Base-by-base conservation (phyloP, 23 tunicate genomes). In the Trididemnum clinides region DNA sequence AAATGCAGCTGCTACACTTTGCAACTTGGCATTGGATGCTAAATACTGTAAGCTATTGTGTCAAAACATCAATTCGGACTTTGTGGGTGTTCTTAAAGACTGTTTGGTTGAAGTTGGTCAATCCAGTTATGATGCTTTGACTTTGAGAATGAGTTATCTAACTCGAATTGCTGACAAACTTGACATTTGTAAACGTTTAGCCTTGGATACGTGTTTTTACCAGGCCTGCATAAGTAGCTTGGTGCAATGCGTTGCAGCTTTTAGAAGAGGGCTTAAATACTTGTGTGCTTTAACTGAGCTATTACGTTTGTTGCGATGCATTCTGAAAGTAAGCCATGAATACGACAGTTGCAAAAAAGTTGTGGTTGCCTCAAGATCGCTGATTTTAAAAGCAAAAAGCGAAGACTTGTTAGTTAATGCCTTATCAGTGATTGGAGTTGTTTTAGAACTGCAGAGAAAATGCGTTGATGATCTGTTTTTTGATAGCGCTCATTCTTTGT, bases 11-110 rank as follows among this genome's bases (percentile, higher is more conserved):
- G 85, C 85, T 27, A 36, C 91, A 2, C 54, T 87, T 3, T 80
- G 85, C 59, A 87, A 87, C 34, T 33, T 87, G 39, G 33, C 85
- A 1, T 59, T 87, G 57, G 91, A 87, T 33, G 32, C 80, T 51
- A 87, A 87, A 81, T 87, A 79, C 31, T 6, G 12, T 7, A 59
- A 66, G 22, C 6, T 66, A 6, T 32, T 66, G 7, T 3, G 31
- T 15, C 3, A 31, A 5, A 23, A 31, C 4, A 4, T 66, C 7
- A 31, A 66, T 28, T 2, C 12, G 3, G 6, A 66, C 6, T 66
- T 66, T 66, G 37, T 66, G 6, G 37, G 12, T 6, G 6, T 32
- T 3, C 36, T 66, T 4, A 3, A 66, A 5, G 2, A 28, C 19
- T 66, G 75, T 66, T 30, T 66, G 37, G 12, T 5, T 3, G 71